Percentiles rank a stretch among this genome's conserved stretches.
Evolutionary conservation across 2,888 invertebrate species (phyloP).

Genomic region (Halictus quadricinctus): DNA sequence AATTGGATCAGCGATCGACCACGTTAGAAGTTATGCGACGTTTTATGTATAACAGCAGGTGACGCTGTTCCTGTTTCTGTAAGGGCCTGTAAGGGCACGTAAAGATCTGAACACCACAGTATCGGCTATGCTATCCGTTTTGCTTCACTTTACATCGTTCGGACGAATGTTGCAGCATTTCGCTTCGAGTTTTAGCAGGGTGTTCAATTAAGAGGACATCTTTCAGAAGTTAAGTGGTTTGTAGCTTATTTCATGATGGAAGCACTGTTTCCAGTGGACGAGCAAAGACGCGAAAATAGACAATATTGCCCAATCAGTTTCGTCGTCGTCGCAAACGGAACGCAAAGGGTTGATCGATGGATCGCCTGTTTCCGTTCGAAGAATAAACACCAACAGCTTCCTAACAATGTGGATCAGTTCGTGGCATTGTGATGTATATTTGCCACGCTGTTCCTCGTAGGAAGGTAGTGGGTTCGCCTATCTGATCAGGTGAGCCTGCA

Average conservation of each 20-base stretch:
- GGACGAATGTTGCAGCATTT: too few species aligned
- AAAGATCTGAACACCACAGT: background rate
- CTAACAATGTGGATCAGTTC: conserved; percentile 27
- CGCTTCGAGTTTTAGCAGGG: too few species aligned
- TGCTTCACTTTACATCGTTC: background rate
- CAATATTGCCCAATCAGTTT: background rate
- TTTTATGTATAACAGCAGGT: background rate
- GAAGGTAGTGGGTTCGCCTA: conserved; percentile 58
- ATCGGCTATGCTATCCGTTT: background rate
- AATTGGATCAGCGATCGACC: background rate
- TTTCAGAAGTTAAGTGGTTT: too few species aligned
- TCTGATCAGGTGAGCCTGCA: conserved; percentile 72
- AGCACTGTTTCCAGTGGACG: too few species aligned
- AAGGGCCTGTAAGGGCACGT: too few species aligned
- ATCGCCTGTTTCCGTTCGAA: background rate
- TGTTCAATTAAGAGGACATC: background rate
- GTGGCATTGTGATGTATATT: conserved; percentile 50
- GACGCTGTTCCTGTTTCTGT: background rate
- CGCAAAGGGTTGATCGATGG: conserved; percentile 2
- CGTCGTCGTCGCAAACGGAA: background rate
- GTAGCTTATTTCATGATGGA: too few species aligned
- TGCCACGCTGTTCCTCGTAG: conserved; percentile 16
- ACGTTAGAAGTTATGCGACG: background rate
- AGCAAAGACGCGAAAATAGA: background rate
- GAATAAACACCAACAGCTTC: background rate